Base-by-base conservation (phyloP, 2,113 vertebrate genomes). In the Pteropus alecto region DNA sequence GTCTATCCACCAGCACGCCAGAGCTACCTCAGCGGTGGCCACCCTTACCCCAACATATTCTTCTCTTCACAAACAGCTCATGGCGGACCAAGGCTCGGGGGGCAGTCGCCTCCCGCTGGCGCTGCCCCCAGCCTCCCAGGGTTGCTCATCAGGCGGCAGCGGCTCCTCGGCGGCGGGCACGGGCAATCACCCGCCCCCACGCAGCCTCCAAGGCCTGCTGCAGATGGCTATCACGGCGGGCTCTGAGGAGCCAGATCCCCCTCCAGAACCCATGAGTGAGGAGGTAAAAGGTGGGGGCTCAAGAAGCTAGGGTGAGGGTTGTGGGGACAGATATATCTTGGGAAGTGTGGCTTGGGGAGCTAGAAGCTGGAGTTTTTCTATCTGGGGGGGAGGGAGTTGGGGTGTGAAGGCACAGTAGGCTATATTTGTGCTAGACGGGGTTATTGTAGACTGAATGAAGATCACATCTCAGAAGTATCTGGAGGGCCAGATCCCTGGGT, bases 141-240 rank as follows among this genome's bases (percentile, higher is more conserved):
- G 92, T 3, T 83, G 95, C 99, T 99, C 99, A 97, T 93, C 99
- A 97, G 87, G 98, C 97, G 70, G 97, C 97, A 28, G 96, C 92
- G 96, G 86, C 99, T 99, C 99, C 98, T 93, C 99, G 98, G 67
- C 98, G 67, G 85, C 96, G 95, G 41, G 95, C 97, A 63, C 91
- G 73, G 70, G 96, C 89, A 85, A 96, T 48, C 93, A 98, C 30
- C 98, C 98, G 33, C 99, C 99, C 6, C 99, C 99, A 12, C 99
- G 90, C 51, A 99, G 98, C 97, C 98, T 99, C 1, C 99, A 99
- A 96, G 99, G 99, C 2, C 95, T 99, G 70, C 98, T 99, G 92
- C 99, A 98, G 94, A 98, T 99, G 98, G 99, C 99, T 33, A 99
- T 99, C 51, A 99, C 99, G 12, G 99, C 99, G 30, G 99, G 99